Evolutionary conservation across 2,888 invertebrate species (phyloP).

Genomic region (Drosophila neutralis): DNA sequence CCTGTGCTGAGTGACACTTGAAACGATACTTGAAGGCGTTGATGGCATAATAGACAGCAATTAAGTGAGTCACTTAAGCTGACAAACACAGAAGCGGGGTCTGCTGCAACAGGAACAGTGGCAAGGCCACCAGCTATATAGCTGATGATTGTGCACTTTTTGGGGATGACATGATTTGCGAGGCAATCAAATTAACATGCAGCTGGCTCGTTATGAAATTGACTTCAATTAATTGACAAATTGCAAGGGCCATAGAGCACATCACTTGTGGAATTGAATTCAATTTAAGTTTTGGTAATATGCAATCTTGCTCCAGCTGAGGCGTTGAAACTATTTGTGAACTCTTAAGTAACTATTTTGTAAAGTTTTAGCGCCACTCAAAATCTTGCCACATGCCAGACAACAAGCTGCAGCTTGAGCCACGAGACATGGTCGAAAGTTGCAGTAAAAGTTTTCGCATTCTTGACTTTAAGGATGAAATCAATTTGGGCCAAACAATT

Average conservation of each 20-base stretch:
- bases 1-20: slow-evolving; percentile 58
- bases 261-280: slow-evolving; percentile 7
- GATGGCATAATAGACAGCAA: slow-evolving; percentile 79
- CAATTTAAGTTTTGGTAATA: slow-evolving; percentile 19
- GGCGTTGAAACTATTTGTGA: slow-evolving; percentile 53
- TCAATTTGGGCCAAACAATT: slow-evolving; percentile 72
- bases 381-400: slow-evolving; percentile 44
- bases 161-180: slow-evolving; percentile 27
- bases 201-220: slow-evolving; percentile 15
- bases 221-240: slow-evolving; percentile 16
- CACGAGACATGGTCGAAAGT: slow-evolving; percentile 35
- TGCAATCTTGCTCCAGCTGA: slow-evolving; percentile 33
- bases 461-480: slow-evolving; percentile 64
- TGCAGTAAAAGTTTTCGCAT: slow-evolving; percentile 48
- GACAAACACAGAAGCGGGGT: slow-evolving; percentile 55
- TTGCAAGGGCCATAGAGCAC: slow-evolving; percentile 7
- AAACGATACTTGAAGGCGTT: slow-evolving; percentile 69
- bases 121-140: slow-evolving; percentile 25
- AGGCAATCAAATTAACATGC: slow-evolving; percentile 29
- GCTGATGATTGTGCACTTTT: slow-evolving; percentile 57
- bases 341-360: slow-evolving; percentile 56
- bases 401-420: slow-evolving; percentile 17
- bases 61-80: slow-evolving; percentile 73
- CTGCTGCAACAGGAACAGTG: slow-evolving; percentile 3
- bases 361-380: slow-evolving; percentile 52